Evolutionary conservation across 2,888 invertebrate genomes (phyloP), one percentile per base, ranked within the genome.

Genomic region (Parnassius smintheus): DNA sequence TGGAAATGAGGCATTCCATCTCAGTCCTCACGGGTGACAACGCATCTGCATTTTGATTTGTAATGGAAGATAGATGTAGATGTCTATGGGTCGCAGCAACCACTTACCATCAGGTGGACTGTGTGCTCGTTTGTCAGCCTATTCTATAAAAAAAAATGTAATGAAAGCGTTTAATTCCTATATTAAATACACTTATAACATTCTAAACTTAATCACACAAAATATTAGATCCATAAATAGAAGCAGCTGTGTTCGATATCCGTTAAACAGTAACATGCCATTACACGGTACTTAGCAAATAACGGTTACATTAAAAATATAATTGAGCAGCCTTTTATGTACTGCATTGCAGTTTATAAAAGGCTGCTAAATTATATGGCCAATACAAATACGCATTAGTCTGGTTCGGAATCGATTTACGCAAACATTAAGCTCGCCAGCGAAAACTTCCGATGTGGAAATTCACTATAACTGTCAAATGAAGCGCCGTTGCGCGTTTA

Each of bases 391-490:
- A 62, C 48, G 44, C 52, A 42, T 57, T 44, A 18, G 50, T 41
- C 44, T 22, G 62, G 42, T 48, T 53, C 56, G 53, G 62, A 57
- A 62, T 62, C 62, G 53, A 62, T 62, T 62, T 62, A 57, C 62
- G 62, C 62, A 57, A 46, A 62, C 56, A 57, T 62, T 62, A 49
- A 62, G 53, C 53, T 41, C 46, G 61, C 56, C 52, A 46, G 48
- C 57, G 22, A 44, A 57, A 53, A 53, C 57, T 53, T 57, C 48
- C 62, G 56, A 61, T 61, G 61, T 61, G 56, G 61, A 61, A 61
- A 61, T 61, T 61, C 61, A 61, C 56, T 62, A 62, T 58, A 62
- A 62, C 62, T 62, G 56, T 61, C 61, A 62, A 62, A 62, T 62
- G 57, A 54, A 62, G 57, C 53, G 53, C 48, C 49, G 57, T 62